These are phyloP conservation scores for Anticlea derivata DNA, from an alignment of 2,888 invertebrate species.

Conservation along the genomic window DNA sequence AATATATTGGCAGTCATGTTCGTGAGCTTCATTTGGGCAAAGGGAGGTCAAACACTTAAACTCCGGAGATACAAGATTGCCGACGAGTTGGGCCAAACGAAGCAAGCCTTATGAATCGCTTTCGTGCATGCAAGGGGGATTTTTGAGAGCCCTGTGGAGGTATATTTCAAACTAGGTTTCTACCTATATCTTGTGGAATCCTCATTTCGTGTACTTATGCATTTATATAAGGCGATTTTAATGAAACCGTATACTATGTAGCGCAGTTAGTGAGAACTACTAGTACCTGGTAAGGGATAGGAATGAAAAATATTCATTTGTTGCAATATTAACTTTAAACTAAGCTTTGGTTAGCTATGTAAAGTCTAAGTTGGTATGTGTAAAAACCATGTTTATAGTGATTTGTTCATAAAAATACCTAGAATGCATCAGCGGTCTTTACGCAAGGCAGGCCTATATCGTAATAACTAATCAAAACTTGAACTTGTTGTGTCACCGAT, in stretches of 20 bases:
- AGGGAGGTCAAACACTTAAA: slow-evolving; percentile 79
- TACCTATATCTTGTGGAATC: slow-evolving; percentile 37
- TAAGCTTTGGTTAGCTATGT: no score
- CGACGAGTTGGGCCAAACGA: slow-evolving; percentile 75
- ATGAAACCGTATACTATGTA: slow-evolving; percentile 4
- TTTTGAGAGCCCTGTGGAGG: slow-evolving; percentile 51
- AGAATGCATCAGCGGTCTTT: no score
- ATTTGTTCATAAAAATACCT: no score
- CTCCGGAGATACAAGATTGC: slow-evolving; percentile 78
- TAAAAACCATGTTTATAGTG: no score
- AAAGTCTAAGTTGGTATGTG: no score
- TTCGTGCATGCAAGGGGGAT: slow-evolving; percentile 64
- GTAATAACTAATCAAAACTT: no score
- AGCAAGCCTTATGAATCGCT: slow-evolving; percentile 74
- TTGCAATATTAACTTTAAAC: no score
- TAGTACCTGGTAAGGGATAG: no score
- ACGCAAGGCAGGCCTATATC: no score
- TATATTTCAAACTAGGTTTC: slow-evolving; percentile 48
- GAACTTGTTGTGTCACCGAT: no score
- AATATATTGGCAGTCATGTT: slow-evolving; percentile 59
- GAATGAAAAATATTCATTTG: no score
- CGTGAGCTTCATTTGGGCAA: slow-evolving; percentile 76
- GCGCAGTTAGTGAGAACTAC: background rate
- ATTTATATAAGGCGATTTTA: slow-evolving; percentile 10
- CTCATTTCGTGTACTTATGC: slow-evolving; percentile 28